Evolutionary conservation across 2,797 vertebrate genomes (phyloP).

Genomic region (Spheniscus humboldti): DNA sequence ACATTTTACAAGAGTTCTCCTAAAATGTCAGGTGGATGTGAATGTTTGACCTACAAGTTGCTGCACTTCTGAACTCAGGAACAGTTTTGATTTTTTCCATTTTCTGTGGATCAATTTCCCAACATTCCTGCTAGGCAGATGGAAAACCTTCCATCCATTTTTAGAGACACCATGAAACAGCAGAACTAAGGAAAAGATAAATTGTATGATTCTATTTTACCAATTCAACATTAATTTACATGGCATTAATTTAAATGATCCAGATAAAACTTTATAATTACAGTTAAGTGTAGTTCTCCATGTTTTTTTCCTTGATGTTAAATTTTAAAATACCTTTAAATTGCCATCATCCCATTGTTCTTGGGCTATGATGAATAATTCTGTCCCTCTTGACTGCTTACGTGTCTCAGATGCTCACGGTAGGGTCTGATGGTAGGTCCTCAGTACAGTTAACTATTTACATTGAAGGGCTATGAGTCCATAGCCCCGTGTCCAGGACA

Average conservation of each 20-base stretch:
- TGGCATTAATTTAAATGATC: neutral
- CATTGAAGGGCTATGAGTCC: neutral
- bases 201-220: neutral
- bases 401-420: neutral
- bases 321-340: neutral
- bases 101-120: neutral
- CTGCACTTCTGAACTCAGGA: neutral
- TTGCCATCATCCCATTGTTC: neutral
- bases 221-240: neutral
- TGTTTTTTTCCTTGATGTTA: neutral
- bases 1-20: neutral
- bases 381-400: neutral
- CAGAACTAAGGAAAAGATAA: neutral
- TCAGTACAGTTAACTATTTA: neutral
- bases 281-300: neutral
- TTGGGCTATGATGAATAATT: neutral
- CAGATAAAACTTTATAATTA: neutral
- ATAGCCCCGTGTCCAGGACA: neutral
- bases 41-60: neutral
- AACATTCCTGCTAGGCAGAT: neutral
- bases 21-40: neutral
- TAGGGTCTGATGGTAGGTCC: neutral
- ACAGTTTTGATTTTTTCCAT: neutral
- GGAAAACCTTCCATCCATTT: neutral
- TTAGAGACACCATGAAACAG: neutral